Percentiles rank a stretch among this genome's conserved stretches.
Conservation (phyloP, 2,797 vertebrate species). For the Bucorvus abyssinicus region DNA sequence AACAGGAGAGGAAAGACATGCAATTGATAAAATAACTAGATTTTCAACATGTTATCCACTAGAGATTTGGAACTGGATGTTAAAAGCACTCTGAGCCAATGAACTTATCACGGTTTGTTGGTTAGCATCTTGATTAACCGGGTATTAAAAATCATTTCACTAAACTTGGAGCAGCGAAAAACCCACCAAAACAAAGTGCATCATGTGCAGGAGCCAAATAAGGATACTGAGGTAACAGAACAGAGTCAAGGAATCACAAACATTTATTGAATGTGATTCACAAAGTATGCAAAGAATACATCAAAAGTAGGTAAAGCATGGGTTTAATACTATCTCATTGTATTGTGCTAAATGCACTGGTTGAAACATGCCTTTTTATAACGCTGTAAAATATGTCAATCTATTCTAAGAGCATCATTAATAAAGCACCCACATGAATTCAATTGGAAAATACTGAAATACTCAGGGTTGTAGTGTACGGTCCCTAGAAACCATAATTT, state of each 20-base stretch:
- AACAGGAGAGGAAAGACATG: background rate
- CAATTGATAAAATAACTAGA: background rate
- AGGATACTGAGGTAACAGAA: background rate
- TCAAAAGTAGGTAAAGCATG: background rate
- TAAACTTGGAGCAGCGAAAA: rapidly evolving
- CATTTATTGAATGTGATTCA: background rate
- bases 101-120: background rate
- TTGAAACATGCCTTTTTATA: background rate
- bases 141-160: background rate
- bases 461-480: background rate
- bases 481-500: background rate
- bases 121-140: background rate
- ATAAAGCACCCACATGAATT: background rate
- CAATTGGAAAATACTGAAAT: background rate
- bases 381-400: background rate
- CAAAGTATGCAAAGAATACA: background rate
- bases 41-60: background rate
- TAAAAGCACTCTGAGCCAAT: background rate
- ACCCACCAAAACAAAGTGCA: background rate
- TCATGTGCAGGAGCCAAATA: background rate
- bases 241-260: background rate
- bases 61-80: background rate
- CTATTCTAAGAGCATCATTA: background rate
- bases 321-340: background rate
- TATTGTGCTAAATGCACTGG: background rate